phyloP scores from a whole-genome alignment of 2,797 vertebrate genomes.

The Microhierax caerulescens region DNA sequence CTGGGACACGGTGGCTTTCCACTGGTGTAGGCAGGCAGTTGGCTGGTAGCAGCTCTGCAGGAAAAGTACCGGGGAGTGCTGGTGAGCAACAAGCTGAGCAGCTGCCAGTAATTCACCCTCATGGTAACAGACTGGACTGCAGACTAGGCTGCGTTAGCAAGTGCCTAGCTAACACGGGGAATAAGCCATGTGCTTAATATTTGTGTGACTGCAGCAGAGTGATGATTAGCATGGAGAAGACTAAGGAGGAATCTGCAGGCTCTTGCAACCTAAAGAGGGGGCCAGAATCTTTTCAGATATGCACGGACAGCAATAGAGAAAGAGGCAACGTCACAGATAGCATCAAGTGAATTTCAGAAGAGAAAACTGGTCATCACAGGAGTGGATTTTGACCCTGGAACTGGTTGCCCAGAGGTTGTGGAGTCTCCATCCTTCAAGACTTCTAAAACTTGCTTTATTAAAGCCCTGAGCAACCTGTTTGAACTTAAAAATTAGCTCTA shows the following conservation, averaged over 20 bases:
- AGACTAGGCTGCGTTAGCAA: not conserved
- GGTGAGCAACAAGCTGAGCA: not conserved
- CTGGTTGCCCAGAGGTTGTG: not conserved
- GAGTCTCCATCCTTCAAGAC: not conserved
- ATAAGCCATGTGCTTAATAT: rapidly evolving
- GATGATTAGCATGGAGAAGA: rapidly evolving
- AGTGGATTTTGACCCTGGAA: not conserved
- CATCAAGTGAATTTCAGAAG: not conserved
- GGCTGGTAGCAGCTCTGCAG: not conserved
- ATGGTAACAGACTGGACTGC: rapidly evolving
- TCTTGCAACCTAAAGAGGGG: not conserved
- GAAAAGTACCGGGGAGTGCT: not conserved
- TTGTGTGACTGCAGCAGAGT: not conserved
- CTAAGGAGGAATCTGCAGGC: not conserved
- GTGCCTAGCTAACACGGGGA: not conserved
- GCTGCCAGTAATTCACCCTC: not conserved
- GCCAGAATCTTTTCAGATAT: not conserved
- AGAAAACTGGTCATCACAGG: not conserved
- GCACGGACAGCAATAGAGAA: not conserved
- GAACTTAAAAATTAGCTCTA: not conserved
- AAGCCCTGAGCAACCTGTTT: not conserved
- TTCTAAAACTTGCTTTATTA: not conserved
- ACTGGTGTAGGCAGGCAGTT: rapidly evolving
- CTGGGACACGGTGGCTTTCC: not conserved
- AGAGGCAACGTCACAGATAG: rapidly evolving